Base-by-base conservation (phyloP, 2,113 vertebrate species). In the Myotis brandtii region DNA sequence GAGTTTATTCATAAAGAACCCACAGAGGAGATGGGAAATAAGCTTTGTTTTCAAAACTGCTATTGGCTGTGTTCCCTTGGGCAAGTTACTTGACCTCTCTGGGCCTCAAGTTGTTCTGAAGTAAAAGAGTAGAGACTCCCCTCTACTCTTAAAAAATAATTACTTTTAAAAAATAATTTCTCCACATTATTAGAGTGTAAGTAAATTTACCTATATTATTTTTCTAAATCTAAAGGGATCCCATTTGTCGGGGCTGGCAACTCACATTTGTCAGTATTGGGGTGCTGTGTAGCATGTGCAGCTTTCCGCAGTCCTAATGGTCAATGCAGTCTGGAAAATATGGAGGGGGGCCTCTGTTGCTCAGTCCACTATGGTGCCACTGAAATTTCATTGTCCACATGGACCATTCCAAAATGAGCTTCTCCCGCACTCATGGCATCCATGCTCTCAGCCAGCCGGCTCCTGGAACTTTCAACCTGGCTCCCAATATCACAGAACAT, bases 141-240 rank as follows among this genome's bases (percentile, higher is more conserved):
- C 9, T 62, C 12, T 62, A 67, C 54, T 10, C 43, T 43, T 43
- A 43, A 43, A 43, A 43, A 95, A 59, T 32, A 16, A 70, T 43
- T 84, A 6, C 11, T 70, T 92, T 86, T 0, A 8, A 94, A 79
- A 10, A 94, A 79, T 91, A n/a, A 46, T 37, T 86, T 20, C 0
- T 94, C 14, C 18, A 52, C 5, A 59, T 85, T 40, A 80, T 66
- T 86, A 64, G 13, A 94, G 9, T 76, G 11, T 91, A 89, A 70
- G 25, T 9, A 86, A 81, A 62, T 32, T 67, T 40, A 20, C 54
- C 30, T 50, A 1, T 62, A 54, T 79, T 73, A 27, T 93, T 77
- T 95, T 91, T 82, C 52, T 93, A 64, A 85, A 46, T 75, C 17
- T 89, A 80, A 94, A 48, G 30, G 27, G 77, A 86, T 77, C 14